Conservation (phyloP, 2,797 vertebrate species). For the Bryconaethiops microstoma region DNA sequence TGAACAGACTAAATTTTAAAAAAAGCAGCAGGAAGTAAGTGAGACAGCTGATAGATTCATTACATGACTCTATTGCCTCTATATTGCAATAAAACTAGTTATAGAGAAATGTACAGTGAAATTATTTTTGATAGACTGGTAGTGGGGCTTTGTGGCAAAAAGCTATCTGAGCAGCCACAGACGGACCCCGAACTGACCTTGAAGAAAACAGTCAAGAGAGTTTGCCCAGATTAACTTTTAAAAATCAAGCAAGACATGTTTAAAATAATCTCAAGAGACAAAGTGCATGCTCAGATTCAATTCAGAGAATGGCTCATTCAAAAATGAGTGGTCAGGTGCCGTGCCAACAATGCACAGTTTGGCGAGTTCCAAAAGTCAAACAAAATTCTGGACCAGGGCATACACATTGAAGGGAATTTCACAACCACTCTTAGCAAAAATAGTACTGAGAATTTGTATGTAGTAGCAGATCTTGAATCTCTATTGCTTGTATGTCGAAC, state of each 20-base stretch:
- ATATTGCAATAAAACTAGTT: conserved; percentile 9
- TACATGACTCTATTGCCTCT: background rate
- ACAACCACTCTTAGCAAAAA: background rate
- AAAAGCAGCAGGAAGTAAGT: background rate
- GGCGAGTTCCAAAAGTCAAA: background rate
- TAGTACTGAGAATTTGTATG: conserved; percentile 19
- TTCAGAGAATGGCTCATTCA: too few relatives aligned
- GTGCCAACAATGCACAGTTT: conserved; percentile 8
- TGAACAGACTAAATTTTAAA: too few relatives aligned
- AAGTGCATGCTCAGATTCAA: too few relatives aligned
- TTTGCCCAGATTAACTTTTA: background rate
- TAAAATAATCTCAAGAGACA: background rate
- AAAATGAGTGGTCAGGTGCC: background rate
- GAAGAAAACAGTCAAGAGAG: conserved; percentile 8
- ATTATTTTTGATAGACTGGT: background rate
- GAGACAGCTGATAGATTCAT: conserved; percentile 29
- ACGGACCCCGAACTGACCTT: background rate
- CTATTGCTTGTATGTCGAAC: background rate
- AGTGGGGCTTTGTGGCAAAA: background rate
- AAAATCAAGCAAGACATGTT: background rate
- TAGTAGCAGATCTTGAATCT: conserved; percentile 21
- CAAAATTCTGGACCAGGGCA: background rate
- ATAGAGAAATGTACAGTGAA: background rate
- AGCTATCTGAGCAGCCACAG: too few relatives aligned
- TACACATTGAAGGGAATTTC: background rate